A percentile compares a stretch with the other conserved stretches of the same genome.
These are phyloP conservation scores for Eremobia ochroleuca DNA, from an alignment of 2,888 invertebrate genomes.

Conservation along the genomic window DNA sequence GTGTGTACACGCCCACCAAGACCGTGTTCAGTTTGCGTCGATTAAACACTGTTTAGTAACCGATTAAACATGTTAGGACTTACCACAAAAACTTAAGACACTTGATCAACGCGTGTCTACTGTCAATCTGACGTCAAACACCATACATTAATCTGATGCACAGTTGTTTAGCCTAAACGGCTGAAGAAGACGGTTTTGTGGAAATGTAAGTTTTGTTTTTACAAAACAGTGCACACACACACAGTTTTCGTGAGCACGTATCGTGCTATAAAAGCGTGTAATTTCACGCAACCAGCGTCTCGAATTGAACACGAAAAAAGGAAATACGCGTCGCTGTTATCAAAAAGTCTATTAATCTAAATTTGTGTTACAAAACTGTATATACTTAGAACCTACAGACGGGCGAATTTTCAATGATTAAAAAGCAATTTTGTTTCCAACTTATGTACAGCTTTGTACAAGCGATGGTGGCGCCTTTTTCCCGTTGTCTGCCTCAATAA, in stretches of 20 bases:
- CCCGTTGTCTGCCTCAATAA: constrained; percentile 11
- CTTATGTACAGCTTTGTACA: neutral
- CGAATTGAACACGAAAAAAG: neutral
- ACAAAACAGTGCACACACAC: too few relatives aligned
- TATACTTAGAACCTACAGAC: neutral
- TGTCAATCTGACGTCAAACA: too few relatives aligned
- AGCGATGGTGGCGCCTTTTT: constrained; percentile 23
- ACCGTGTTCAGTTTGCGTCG: too few relatives aligned
- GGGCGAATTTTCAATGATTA: neutral
- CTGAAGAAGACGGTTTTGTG: too few relatives aligned
- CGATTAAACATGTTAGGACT: too few relatives aligned
- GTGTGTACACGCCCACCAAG: too few relatives aligned
- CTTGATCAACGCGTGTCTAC: too few relatives aligned
- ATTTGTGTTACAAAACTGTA: neutral
- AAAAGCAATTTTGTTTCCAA: neutral
- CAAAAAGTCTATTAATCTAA: neutral
- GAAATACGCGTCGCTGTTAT: neutral
- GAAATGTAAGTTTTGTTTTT: too few relatives aligned
- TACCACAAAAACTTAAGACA: too few relatives aligned
- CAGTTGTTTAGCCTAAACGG: too few relatives aligned
- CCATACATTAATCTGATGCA: too few relatives aligned
- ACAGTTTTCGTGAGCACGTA: neutral
- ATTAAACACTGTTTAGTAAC: too few relatives aligned
- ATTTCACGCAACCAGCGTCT: neutral
- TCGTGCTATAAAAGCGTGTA: neutral